Conservation (phyloP, 2,888 invertebrate genomes). For the Macaria notata region DNA sequence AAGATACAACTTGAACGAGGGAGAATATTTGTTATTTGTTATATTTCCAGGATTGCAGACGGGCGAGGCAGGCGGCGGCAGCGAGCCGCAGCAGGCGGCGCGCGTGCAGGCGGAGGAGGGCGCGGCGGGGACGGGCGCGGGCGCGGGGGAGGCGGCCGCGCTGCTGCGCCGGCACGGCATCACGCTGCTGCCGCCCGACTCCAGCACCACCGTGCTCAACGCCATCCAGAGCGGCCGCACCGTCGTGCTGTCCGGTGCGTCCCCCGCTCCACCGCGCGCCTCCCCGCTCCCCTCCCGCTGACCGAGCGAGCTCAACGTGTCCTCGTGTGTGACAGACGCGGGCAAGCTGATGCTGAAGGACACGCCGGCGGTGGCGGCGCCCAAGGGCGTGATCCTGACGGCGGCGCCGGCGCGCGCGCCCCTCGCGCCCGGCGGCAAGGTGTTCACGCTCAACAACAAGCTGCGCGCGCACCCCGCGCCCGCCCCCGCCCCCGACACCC, state of each 20-base stretch:
- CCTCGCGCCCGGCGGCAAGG: constrained; percentile 52
- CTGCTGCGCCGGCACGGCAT: constrained; percentile 93
- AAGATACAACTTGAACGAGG: too few relatives aligned
- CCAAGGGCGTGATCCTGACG: constrained; percentile 42
- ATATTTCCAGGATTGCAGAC: too few relatives aligned
- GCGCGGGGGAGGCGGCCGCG: constrained; percentile 71
- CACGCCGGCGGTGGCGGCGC: constrained; percentile 2
- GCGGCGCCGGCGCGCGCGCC: constrained; percentile 50
- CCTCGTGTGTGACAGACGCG: too few relatives aligned
- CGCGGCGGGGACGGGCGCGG: constrained; percentile 17
- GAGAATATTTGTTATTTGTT: too few relatives aligned
- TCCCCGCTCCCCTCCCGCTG: too few relatives aligned
- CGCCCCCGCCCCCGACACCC: too few relatives aligned
- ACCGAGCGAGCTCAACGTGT: too few relatives aligned
- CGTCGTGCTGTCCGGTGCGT: constrained; percentile 88
- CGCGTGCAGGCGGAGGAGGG: constrained; percentile 6
- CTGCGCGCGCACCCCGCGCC: constrained; percentile 34
- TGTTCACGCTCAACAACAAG: constrained; percentile 55
- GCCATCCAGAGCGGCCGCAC: constrained; percentile 94
- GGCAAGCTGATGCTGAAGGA: constrained; percentile 88
- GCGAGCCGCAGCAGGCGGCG: not conserved
- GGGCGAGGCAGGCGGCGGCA: too few relatives aligned
- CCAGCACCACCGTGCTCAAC: constrained; percentile 86
- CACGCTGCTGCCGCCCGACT: constrained; percentile 91
- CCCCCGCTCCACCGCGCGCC: too few relatives aligned